Evolutionary conservation across 2,113 vertebrate species (phyloP), one percentile per base, ranked within the genome.

Genomic region (Pseudorasbora parva): DNA sequence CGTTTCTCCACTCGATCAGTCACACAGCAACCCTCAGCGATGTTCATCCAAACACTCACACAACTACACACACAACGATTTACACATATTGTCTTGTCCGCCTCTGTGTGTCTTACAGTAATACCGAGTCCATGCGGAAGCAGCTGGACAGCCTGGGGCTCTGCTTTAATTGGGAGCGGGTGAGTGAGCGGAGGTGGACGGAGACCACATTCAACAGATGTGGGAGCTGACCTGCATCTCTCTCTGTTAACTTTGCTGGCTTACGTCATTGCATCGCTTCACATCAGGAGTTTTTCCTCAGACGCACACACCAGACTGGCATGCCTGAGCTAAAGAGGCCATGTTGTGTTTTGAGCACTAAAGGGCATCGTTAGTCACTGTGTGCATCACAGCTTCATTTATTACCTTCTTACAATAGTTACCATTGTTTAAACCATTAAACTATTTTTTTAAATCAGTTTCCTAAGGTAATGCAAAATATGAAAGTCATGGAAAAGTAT

Each of bases 151-250:
- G 88, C 30, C 93, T 99, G 8, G 95, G 97, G 66, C 94, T 99
- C 66, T 97, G 95, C 88, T 99, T 99, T 92, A 96, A 94, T 81
- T 99, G 98, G 98, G 96, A 99, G 71, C 92, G 96, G 94, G 98
- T 99, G 93, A 97, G 96, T 89, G 56, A 41, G 64, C 51, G 51
- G 51, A 21, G 51, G 51, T 21, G 51, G 51, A 21, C 2, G 17
- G 19, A 68, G 43, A 9, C 49, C 45, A 19, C 19, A 45, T 43
- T 75, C n/a, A 30, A 21, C 43, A 73, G 81, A 68, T 77, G 64
- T 69, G 73, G 73, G 56, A 43, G 8, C n/a, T 54, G 27, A 75
- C 73, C 73, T 75, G 73, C 3, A 7, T 23, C 45, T 73, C 12
- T 15, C 12, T 15, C 41, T 17, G 45, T 51, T 7, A 30, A 27